These are phyloP conservation scores for Macheiramphus alcinus DNA, from an alignment of 2,113 vertebrate species.

Conservation along the genomic window DNA sequence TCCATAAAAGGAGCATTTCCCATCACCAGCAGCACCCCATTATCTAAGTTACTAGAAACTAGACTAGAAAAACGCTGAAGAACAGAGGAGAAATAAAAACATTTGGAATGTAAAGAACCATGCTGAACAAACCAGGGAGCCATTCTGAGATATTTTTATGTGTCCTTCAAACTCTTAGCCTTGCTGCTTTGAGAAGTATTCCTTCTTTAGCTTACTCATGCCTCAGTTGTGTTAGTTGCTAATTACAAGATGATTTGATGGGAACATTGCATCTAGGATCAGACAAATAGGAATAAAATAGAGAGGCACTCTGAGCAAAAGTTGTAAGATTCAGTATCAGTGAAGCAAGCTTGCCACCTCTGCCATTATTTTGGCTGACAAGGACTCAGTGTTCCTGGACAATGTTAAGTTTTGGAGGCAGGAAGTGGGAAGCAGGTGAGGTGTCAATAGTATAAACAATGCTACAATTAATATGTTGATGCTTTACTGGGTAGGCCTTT, in stretches of 20 bases:
- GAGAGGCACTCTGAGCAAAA: neutral
- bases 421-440: neutral
- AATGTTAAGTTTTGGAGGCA: neutral
- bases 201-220: neutral
- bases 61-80: neutral
- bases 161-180: neutral
- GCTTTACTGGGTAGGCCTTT: constrained; percentile 1
- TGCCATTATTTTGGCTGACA: neutral
- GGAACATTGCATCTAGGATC: neutral
- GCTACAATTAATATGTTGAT: constrained; percentile 37
- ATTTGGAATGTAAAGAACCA: neutral
- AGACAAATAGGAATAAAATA: neutral
- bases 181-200: neutral
- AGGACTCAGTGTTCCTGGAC: neutral
- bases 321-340: neutral
- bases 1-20: neutral
- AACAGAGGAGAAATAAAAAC: neutral
- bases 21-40: neutral
- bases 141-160: neutral
- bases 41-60: neutral
- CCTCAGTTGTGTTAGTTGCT: neutral
- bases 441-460: neutral
- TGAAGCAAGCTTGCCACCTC: neutral
- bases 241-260: neutral
- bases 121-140: neutral